phyloP scores from a whole-genome alignment of 2,113 vertebrate genomes.

The Coryphaenoides rupestris region DNA sequence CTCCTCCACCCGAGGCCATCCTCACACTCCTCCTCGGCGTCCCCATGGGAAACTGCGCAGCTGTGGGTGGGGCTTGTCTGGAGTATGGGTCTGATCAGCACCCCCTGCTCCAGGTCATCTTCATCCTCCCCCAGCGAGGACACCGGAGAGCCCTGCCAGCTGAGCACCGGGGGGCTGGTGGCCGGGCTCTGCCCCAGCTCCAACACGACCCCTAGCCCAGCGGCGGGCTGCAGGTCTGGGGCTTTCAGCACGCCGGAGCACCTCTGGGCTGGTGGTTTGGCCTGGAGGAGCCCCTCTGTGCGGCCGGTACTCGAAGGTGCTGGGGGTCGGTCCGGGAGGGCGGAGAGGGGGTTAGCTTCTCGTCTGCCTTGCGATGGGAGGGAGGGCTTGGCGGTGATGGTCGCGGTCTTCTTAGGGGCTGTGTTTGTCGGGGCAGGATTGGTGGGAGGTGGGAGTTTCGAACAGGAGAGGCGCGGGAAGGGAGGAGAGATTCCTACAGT shows the following conservation, averaged over 20 bases:
- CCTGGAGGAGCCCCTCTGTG: conserved; percentile 55
- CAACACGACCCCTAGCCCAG: conserved; percentile 54
- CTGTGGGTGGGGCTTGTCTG: conserved; percentile 70
- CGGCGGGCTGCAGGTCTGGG: conserved; percentile 66
- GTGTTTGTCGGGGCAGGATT: conserved; percentile 17
- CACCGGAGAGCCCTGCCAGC: conserved; percentile 76
- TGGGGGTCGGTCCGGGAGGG: conserved; percentile 64
- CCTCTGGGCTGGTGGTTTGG: conserved; percentile 55
- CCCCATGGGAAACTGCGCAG: conserved; percentile 42
- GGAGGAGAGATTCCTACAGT: conserved; percentile 20
- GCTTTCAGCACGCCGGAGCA: conserved; percentile 60
- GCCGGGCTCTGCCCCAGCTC: conserved; percentile 63
- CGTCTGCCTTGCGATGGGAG: conserved; percentile 18
- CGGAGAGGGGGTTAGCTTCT: conserved; percentile 34
- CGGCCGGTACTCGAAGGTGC: conserved; percentile 43
- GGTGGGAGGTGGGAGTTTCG: conserved; percentile 11
- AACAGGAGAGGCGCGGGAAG: conserved; percentile 27
- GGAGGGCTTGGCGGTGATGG: conserved; percentile 4
- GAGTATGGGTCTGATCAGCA: conserved; percentile 69
- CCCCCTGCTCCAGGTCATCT: conserved; percentile 60
- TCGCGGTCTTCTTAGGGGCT: conserved; percentile 32
- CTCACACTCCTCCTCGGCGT: too few species aligned
- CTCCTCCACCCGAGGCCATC: too few species aligned
- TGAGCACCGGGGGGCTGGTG: conserved; percentile 75
- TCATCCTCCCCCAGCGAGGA: conserved; percentile 69